These are phyloP conservation scores for Bicyclus anynana DNA, from an alignment of 1,140 invertebrate species.

Conservation along the genomic window DNA sequence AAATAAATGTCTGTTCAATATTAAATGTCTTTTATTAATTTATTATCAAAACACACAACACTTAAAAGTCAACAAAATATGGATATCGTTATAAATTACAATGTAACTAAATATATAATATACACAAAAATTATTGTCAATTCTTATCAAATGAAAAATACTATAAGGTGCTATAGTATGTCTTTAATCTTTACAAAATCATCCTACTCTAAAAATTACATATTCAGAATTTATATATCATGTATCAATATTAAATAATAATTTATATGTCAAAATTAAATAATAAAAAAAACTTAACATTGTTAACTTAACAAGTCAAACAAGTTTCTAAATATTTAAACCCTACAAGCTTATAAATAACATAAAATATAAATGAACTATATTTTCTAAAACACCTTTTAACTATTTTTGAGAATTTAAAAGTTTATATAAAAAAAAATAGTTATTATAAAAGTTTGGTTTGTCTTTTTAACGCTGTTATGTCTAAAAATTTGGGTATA, in stretches of 20 bases:
- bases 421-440: slow-evolving; percentile 6
- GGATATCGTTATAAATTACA: not conserved
- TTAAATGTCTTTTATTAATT: slow-evolving; percentile 43
- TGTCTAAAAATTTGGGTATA: slow-evolving; percentile 80
- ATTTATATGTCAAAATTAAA: too few species aligned
- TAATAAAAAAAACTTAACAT: not conserved
- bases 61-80: slow-evolving; percentile 1
- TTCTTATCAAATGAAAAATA: too few species aligned
- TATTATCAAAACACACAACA: slow-evolving; percentile 1
- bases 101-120: not conserved
- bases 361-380: too few species aligned
- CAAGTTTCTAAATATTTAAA: not conserved
- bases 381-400: too few species aligned
- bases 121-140: too few species aligned
- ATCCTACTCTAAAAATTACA: not conserved
- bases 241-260: too few species aligned
- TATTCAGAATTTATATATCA: not conserved
- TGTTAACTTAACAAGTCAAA: not conserved
- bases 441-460: slow-evolving; percentile 78
- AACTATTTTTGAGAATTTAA: too few species aligned
- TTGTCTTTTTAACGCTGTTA: slow-evolving; percentile 81
- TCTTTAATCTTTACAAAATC: not conserved
- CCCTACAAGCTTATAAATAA: not conserved
- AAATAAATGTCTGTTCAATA: slow-evolving; percentile 73
- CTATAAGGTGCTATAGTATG: too few species aligned